Conservation (phyloP, 1,140 invertebrate genomes). For the Neelides sp. region DNA sequence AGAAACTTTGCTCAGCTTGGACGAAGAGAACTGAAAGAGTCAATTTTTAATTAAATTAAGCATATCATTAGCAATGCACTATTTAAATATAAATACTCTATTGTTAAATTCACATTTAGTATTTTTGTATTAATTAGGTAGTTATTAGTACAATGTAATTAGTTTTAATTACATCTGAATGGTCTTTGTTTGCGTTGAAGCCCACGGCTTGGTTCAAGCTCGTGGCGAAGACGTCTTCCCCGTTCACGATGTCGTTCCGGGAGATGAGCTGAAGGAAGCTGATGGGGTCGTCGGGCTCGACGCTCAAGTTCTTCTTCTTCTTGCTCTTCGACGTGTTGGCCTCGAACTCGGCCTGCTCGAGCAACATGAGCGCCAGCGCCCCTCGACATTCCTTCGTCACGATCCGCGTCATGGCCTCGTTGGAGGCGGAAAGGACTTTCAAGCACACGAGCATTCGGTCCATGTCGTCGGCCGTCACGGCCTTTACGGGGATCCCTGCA, state of each 20-base stretch:
- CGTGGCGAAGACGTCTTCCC: slow-evolving; percentile 86
- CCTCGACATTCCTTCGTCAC: slow-evolving; percentile 64
- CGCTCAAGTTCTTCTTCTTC: slow-evolving; percentile 51
- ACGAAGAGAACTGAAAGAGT: slow-evolving; percentile 36
- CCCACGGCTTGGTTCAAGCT: slow-evolving; percentile 76
- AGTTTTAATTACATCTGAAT: slow-evolving; percentile 33
- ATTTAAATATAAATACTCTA: not conserved
- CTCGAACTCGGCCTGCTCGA: slow-evolving; percentile 66
- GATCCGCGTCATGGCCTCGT: slow-evolving; percentile 41
- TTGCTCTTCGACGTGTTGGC: slow-evolving; percentile 41
- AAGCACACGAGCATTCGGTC: slow-evolving; percentile 80
- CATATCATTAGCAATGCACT: not conserved
- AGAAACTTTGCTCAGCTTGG: slow-evolving; percentile 68
- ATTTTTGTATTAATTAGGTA: slow-evolving; percentile 7
- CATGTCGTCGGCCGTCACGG: slow-evolving; percentile 88
- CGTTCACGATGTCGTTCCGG: slow-evolving; percentile 55
- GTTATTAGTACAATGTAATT: not conserved
- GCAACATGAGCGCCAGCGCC: slow-evolving; percentile 72
- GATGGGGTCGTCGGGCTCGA: slow-evolving; percentile 79
- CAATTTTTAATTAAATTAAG: slow-evolving; percentile 28
- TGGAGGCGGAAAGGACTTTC: slow-evolving; percentile 59
- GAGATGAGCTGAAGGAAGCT: slow-evolving; percentile 68
- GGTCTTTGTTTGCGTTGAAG: slow-evolving; percentile 35
- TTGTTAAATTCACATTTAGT: too few species aligned
- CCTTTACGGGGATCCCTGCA: slow-evolving; percentile 39